These are phyloP conservation scores for Momotus momota DNA, from an alignment of 2,797 vertebrate species.

Conservation along the genomic window DNA sequence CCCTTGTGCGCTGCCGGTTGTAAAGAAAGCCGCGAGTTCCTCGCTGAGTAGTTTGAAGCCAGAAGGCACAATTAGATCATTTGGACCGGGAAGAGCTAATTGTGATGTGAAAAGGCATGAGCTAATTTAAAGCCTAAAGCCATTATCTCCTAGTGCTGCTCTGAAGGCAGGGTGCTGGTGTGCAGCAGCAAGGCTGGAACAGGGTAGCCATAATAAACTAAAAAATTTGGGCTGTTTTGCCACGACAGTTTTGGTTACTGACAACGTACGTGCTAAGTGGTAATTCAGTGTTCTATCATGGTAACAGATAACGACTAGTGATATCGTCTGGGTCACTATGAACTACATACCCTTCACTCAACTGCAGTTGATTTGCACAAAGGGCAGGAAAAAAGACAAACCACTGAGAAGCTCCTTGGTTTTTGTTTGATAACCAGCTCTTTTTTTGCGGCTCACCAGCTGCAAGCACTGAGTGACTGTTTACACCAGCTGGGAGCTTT, in stretches of 20 bases:
- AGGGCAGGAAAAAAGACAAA: not conserved
- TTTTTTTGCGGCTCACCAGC: not conserved
- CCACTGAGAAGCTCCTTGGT: not conserved
- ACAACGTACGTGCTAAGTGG: fast-evolving
- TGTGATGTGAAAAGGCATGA: fast-evolving
- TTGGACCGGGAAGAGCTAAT: not conserved
- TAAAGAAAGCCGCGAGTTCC: not conserved
- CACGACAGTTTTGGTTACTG: fast-evolving
- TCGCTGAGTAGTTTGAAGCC: not conserved
- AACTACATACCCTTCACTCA: not conserved
- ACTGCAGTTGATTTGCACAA: not conserved
- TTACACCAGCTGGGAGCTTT: not conserved
- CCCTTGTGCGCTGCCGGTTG: fast-evolving
- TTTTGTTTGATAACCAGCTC: not conserved
- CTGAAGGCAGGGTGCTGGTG: not conserved
- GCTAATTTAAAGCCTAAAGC: not conserved
- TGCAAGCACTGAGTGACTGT: not conserved
- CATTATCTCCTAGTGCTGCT: not conserved
- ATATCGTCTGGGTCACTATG: not conserved
- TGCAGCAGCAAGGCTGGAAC: not conserved
- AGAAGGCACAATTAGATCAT: not conserved
- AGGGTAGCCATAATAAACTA: not conserved
- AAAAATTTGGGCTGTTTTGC: not conserved
- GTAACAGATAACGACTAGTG: not conserved
- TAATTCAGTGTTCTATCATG: not conserved